Percentiles rank a stretch among this genome's conserved stretches.
These are phyloP conservation scores for Caenorhabditis doughertyi DNA, from an alignment of 2,888 invertebrate genomes.

Conservation along the genomic window DNA sequence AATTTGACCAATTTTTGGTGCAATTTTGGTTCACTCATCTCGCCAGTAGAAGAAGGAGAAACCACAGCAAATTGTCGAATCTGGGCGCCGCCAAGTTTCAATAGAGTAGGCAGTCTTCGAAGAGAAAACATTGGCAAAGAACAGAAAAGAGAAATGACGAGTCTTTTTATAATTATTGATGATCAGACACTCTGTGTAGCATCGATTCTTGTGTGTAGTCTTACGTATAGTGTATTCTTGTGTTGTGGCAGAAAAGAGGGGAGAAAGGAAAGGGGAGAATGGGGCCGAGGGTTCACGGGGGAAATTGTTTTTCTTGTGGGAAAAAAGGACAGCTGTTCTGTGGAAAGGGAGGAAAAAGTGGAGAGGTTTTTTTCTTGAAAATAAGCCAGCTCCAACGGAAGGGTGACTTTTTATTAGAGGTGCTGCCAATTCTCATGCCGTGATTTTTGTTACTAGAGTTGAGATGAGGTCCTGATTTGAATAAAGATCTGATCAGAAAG, in stretches of 20 bases:
- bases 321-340: too few species aligned
- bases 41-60: too few species aligned
- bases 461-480: too few species aligned
- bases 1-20: slow-evolving; percentile 35
- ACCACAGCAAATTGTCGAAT: slow-evolving; percentile 23
- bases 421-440: too few species aligned
- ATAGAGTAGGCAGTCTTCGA: background rate
- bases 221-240: slow-evolving; percentile 24
- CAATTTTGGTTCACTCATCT: slow-evolving; percentile 48
- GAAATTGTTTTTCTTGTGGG: background rate
- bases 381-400: too few species aligned
- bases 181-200: slow-evolving; percentile 12
- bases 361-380: too few species aligned
- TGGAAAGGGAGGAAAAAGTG: too few species aligned
- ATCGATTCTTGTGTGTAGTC: slow-evolving; percentile 19
- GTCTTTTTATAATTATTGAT: background rate
- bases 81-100: background rate
- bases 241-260: background rate
- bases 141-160: background rate
- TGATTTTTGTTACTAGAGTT: too few species aligned
- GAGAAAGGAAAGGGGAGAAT: too few species aligned
- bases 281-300: background rate
- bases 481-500: too few species aligned
- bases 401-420: too few species aligned
- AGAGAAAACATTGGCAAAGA: slow-evolving; percentile 1